phyloP scores from a whole-genome alignment of 1,140 invertebrate species.

The Lutraria rhynchaena region DNA sequence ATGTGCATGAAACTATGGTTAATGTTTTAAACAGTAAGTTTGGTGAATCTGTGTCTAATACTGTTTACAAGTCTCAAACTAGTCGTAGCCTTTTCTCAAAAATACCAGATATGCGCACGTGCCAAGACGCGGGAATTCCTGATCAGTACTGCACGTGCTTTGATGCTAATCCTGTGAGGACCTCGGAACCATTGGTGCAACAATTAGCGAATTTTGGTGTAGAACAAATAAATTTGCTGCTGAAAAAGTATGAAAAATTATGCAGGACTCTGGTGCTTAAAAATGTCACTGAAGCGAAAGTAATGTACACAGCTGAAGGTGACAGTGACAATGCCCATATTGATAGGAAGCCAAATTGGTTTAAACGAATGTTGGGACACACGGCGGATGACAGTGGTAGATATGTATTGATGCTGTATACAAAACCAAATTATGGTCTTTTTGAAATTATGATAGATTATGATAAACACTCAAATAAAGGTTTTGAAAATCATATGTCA shows the following conservation, averaged over 20 bases:
- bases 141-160: slow-evolving; percentile 65
- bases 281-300: slow-evolving; percentile 50
- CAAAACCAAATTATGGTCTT: slow-evolving; percentile 71
- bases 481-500: slow-evolving; percentile 48
- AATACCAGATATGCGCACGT: slow-evolving; percentile 60
- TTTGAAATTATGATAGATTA: slow-evolving; percentile 74
- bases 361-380: slow-evolving; percentile 42
- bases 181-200: slow-evolving; percentile 27
- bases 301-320: slow-evolving; percentile 52
- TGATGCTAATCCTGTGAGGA: slow-evolving; percentile 31
- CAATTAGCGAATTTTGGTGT: slow-evolving; percentile 37
- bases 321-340: slow-evolving; percentile 59
- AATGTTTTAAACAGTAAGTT: slow-evolving; percentile 42
- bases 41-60: neutral
- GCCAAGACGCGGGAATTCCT: slow-evolving; percentile 58
- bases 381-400: slow-evolving; percentile 23
- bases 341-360: slow-evolving; percentile 7
- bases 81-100: slow-evolving; percentile 51
- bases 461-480: slow-evolving; percentile 45
- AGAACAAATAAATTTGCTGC: slow-evolving; percentile 53
- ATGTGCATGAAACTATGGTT: slow-evolving; percentile 51
- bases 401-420: slow-evolving; percentile 70
- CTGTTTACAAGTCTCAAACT: slow-evolving; percentile 13
- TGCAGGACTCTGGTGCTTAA: slow-evolving; percentile 47
- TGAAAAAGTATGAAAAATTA: slow-evolving; percentile 35